Base-by-base conservation (phyloP, 37 sponge, comb jelly and placozoan genomes). In the Dysidea cf. avara region DNA sequence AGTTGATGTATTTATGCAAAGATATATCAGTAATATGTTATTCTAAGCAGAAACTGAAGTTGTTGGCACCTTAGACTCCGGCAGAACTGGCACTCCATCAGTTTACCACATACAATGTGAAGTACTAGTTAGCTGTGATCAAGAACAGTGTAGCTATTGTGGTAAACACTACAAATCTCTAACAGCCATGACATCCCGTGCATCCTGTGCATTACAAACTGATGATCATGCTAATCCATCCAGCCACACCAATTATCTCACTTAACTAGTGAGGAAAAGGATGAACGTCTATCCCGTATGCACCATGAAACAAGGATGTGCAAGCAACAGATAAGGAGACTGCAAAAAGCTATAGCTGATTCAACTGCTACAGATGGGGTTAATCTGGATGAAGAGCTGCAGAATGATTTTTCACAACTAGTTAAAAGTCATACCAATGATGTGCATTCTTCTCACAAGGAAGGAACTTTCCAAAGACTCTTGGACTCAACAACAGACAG, bases 401-500 rank as follows among this genome's bases (percentile, higher is more conserved):
- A 73, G 31, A 30, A 59, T 57, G 74, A 73, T 39, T 2, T 73
- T 16, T 21, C 20, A 22, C 16, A 59, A 46, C 24, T 73, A 24
- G 46, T 60, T 20, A 28, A 73, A 24, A 29, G 60, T 14, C 49
- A 59, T 39, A 2, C 21, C 39, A 59, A 77, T 50, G 59, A 35
- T 22, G 59, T n/a, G 7, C 29, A 51, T 29, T n/a, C 20, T 22
- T 25, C 14, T 4, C 24, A 54, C 48, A 56, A 67, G 3, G 33
- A 28, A 22, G 68, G 52, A 43, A 51, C 29, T 29, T 80, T 80
- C 58, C 40, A 30, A 22, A 40, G 39, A n/a, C 37, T 80, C 13
- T 43, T 80, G 71, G 71, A 31, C 69, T 26, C 46, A 80, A 22
- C 81, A 80, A 40, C 39, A 48, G 17, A 36, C 69, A 76, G 46